Evolutionary conservation across 2,797 vertebrate species (phyloP).

Genomic region (Vireo griseus): DNA sequence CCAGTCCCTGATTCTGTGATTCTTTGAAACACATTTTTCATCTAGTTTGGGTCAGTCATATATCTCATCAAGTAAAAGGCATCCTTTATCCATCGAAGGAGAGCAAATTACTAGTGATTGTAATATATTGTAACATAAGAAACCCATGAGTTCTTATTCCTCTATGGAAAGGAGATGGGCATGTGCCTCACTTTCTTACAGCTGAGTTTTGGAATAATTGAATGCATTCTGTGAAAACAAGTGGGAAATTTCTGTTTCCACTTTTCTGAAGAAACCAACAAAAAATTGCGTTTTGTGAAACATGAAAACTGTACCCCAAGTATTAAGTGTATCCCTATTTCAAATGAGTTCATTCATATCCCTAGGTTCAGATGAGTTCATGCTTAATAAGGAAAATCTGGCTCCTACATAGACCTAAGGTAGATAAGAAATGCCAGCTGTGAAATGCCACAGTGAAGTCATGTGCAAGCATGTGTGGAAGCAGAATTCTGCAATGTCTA

Average conservation of each 20-base stretch:
- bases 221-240: not conserved
- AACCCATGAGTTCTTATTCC: not conserved
- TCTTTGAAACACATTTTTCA: not conserved
- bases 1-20: not conserved
- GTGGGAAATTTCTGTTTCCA: not conserved
- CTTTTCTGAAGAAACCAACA: not conserved
- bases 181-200: not conserved
- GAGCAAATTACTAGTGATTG: not conserved
- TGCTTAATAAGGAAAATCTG: not conserved
- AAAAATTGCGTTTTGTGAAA: not conserved
- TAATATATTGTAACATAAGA: not conserved
- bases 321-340: not conserved
- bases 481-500: not conserved
- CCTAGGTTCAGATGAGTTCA: not conserved
- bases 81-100: accelerated
- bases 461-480: not conserved
- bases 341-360: not conserved
- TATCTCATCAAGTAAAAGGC: not conserved
- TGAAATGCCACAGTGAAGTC: not conserved
- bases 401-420: not conserved
- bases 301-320: not conserved
- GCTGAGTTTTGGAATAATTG: not conserved
- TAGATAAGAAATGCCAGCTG: not conserved
- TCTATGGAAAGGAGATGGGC: not conserved
- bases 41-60: not conserved